phyloP scores from a whole-genome alignment of 2,113 vertebrate genomes.

The Sapajus apella region DNA sequence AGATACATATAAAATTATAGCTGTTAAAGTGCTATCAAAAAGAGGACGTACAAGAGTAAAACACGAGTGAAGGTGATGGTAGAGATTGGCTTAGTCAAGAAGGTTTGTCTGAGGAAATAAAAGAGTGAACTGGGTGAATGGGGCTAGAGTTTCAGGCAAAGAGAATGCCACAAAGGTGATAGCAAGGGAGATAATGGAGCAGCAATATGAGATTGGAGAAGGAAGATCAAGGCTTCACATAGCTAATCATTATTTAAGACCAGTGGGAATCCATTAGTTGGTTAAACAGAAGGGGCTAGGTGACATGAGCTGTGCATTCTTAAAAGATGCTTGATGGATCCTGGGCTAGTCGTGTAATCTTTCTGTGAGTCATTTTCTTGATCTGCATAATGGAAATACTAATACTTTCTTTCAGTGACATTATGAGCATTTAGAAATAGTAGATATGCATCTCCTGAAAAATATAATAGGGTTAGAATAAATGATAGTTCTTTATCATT shows the following conservation, averaged over 20 bases:
- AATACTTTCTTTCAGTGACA: neutral
- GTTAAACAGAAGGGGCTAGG: neutral
- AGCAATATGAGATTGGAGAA: neutral
- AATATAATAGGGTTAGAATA: neutral
- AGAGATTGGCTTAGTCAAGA: neutral
- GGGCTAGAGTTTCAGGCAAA: neutral
- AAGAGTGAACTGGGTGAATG: neutral
- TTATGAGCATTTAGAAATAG: neutral
- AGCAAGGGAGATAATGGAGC: neutral
- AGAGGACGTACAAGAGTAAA: neutral
- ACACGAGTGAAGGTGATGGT: neutral
- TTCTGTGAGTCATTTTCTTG: constrained; percentile 8
- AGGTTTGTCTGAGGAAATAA: neutral
- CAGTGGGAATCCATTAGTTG: neutral
- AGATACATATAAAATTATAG: neutral
- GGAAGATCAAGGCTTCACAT: neutral
- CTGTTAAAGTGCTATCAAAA: neutral
- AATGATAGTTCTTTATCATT: neutral
- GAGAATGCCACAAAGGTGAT: neutral
- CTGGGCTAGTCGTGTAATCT: neutral
- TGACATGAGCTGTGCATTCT: neutral
- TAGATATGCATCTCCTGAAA: neutral
- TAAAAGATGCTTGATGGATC: neutral
- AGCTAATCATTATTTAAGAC: neutral
- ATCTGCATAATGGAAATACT: neutral